phyloP scores from a whole-genome alignment of 1,140 invertebrate genomes.

The Zaprionus taronus region DNA sequence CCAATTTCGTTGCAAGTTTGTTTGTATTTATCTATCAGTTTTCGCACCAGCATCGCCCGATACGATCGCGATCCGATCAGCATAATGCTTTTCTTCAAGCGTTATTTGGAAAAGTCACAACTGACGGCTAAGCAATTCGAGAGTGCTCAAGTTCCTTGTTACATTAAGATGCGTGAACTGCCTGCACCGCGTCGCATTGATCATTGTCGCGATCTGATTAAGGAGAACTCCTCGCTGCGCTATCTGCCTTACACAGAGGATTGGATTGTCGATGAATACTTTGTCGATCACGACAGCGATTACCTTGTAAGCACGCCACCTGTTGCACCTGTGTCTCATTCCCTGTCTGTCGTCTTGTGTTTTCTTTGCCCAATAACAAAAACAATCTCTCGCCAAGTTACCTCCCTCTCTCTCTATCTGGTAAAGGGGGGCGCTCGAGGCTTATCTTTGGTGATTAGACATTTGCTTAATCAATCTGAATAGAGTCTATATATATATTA shows the following conservation, averaged over 20 bases:
- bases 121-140: conserved; percentile 72
- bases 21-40: conserved; percentile 26
- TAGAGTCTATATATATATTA: too few species aligned
- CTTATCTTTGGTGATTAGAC: neutral
- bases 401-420: neutral
- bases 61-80: conserved; percentile 8
- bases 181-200: conserved; percentile 59
- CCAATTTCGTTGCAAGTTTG: conserved; percentile 31
- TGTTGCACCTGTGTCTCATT: conserved; percentile 1
- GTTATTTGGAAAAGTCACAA: conserved; percentile 78
- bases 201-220: conserved; percentile 64
- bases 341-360: neutral
- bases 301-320: conserved; percentile 71
- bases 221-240: conserved; percentile 58
- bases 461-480: neutral
- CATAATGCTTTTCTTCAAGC: conserved; percentile 77
- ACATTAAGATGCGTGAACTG: conserved; percentile 76
- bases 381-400: neutral
- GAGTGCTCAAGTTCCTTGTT: conserved; percentile 68
- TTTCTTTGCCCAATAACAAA: neutral
- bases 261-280: conserved; percentile 80
- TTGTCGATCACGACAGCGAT: conserved; percentile 76
- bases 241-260: conserved; percentile 69
- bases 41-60: conserved; percentile 12
- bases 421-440: neutral